Percentiles rank a stretch among this genome's conserved stretches.
Evolutionary conservation across 2,888 invertebrate species (phyloP).

Genomic region (Mactromeris polynyma): DNA sequence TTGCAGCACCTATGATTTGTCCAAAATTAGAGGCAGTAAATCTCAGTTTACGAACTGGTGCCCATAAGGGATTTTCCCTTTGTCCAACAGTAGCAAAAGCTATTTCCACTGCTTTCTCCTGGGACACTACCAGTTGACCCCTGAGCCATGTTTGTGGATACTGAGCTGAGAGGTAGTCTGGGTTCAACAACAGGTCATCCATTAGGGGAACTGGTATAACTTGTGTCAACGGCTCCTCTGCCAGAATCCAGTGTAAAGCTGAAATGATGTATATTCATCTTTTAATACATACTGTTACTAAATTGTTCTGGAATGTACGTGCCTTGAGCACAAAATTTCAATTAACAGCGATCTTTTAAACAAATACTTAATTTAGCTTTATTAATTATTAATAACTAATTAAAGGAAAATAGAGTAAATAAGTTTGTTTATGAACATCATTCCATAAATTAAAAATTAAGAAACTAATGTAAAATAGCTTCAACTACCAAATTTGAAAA

Average conservation of each 20-base stretch:
- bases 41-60: slow-evolving; percentile 35
- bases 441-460: too few species aligned
- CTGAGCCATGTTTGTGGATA: slow-evolving; percentile 18
- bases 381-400: too few species aligned
- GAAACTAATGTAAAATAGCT: too few species aligned
- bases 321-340: too few species aligned
- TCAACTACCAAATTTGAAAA: too few species aligned
- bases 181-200: slow-evolving; percentile 19
- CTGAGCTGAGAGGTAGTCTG: slow-evolving; percentile 15
- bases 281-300: too few species aligned
- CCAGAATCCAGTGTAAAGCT: slow-evolving; percentile 20
- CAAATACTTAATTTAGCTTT: too few species aligned
- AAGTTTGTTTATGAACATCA: too few species aligned
- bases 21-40: slow-evolving; percentile 53
- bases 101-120: slow-evolving; percentile 21
- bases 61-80: slow-evolving; percentile 31
- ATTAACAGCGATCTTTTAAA: too few species aligned
- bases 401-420: too few species aligned
- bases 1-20: slow-evolving; percentile 39
- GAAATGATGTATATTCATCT: too few species aligned
- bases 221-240: neutral
- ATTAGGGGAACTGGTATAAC: slow-evolving; percentile 23
- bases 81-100: slow-evolving; percentile 28
- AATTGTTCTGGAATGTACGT: too few species aligned
- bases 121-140: slow-evolving; percentile 19